Evolutionary conservation across 1,140 invertebrate species (phyloP), one percentile per base, ranked within the genome.

Genomic region (Tachypleus tridentatus): DNA sequence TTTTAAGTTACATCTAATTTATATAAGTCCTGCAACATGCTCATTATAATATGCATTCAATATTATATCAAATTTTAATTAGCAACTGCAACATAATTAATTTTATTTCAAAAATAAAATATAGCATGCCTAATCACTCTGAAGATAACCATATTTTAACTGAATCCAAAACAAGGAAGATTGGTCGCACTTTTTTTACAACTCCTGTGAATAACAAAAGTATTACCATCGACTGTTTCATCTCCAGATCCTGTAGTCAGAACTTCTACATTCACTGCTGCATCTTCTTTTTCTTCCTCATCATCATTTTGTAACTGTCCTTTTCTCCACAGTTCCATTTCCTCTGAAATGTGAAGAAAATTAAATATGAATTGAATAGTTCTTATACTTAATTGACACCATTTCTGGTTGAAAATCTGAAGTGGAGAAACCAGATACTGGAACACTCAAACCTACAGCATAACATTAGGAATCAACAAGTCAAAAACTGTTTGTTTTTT

Each of bases 241-340:
- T 54, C 7, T 7, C 7, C 53, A 54, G 53, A 7, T 54, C n/a
- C 53, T 54, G 7, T n/a, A 54, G 53, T 7, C n/a, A 54, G 7
- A 54, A 54, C 62, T 3, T 54, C 7, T 47, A 56, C 51, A 52
- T 64, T 58, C 4, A 50, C 52, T 4, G 63, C 63, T 0, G 90
- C 89, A 70, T 91, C 92, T 50, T 85, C 82, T 75, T 93, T 90
- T 9, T 70, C 73, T 48, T 75, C 70, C 71, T 92, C 88, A 71
- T 89, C 87, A 66, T 91, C 89, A 68, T 96, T 93, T 47, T 91
- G 88, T 74, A 95, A 88, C 77, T 95, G 88, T 56, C 91, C 91
- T 77, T 95, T 89, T 5, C 85, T 80, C 79, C 92, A 95, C 50
- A 95, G 77, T 74, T 95, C 91, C 70, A 95, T 75, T 74, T 94